Evolutionary conservation across 2,888 invertebrate genomes (phyloP), one percentile per base, ranked within the genome.

Genomic region (Leptinotarsa juncta): DNA sequence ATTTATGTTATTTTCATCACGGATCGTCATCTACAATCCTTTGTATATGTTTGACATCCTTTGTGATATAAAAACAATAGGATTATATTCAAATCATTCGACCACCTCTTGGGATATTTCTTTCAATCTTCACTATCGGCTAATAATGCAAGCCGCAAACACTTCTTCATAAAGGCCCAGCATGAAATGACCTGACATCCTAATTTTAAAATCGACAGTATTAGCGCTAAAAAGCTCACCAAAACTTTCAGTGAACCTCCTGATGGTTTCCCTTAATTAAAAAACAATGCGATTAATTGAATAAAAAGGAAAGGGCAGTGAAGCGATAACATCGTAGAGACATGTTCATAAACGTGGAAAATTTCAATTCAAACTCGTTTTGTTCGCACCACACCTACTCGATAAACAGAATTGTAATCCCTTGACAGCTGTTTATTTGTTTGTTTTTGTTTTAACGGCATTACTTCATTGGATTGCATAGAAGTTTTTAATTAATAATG

Each of bases 291-390:
- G 62, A 55, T 65, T 62, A 50, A 65, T 75, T 65, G 67, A 62
- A 51, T 55, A 73, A 71, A 42, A 65, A 73, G 68, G 70, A 32
- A 76, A 73, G 76, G 72, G 73, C 82, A 80, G 71, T 78, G 78
- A 80, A 79, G 82, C 82, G 83, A 79, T 80, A 81, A 81, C 77
- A 83, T 83, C 83, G 78, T 77, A 79, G 76, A 82, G 84, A 84
- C 84, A 81, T 83, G 83, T 82, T 82, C 82, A 84, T 77, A 79
- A 83, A 79, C 77, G 80, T 79, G 83, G 82, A 81, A 83, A 83
- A 84, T 82, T 81, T 81, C 80, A 74, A 79, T 79, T 79, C 77
- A 73, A 70, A 73, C 74, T 65, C 72, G 74, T 75, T 78, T 74
- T 70, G 72, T 73, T 67, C 60, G 69, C 66, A 74, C 77, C 81